These are phyloP conservation scores for Illadopsis cleaveri DNA, from an alignment of 2,113 vertebrate genomes.

Conservation along the genomic window DNA sequence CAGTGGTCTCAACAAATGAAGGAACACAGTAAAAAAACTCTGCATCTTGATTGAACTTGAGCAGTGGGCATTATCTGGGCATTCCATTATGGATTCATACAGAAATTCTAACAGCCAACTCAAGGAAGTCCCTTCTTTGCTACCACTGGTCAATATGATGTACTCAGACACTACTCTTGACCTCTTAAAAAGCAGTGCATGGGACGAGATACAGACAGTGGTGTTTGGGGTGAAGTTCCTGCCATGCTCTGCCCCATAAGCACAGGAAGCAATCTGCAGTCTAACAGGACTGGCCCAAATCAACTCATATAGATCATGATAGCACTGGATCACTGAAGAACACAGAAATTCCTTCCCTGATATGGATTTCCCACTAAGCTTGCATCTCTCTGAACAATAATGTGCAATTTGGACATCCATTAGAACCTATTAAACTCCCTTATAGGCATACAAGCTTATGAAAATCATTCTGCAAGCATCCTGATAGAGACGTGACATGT, in stretches of 20 bases:
- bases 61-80: background rate
- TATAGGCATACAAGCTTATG: background rate
- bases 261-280: background rate
- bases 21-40: background rate
- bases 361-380: background rate
- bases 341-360: background rate
- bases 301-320: rapidly evolving
- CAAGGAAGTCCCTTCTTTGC: background rate
- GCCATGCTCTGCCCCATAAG: background rate
- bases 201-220: background rate
- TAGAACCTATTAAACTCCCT: background rate
- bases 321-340: background rate
- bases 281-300: background rate
- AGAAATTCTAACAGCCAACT: background rate
- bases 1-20: background rate
- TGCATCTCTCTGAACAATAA: background rate
- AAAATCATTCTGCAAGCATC: background rate
- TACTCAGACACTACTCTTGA: background rate
- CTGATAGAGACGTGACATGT: rapidly evolving
- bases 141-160: background rate
- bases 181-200: background rate
- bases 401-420: background rate
- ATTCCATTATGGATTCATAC: background rate
- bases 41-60: background rate
- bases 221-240: background rate